A percentile compares a stretch with the other conserved stretches of the same genome.
These are phyloP conservation scores for Scolopax bukidnonensis DNA, from an alignment of 2,797 vertebrate genomes.

Conservation along the genomic window DNA sequence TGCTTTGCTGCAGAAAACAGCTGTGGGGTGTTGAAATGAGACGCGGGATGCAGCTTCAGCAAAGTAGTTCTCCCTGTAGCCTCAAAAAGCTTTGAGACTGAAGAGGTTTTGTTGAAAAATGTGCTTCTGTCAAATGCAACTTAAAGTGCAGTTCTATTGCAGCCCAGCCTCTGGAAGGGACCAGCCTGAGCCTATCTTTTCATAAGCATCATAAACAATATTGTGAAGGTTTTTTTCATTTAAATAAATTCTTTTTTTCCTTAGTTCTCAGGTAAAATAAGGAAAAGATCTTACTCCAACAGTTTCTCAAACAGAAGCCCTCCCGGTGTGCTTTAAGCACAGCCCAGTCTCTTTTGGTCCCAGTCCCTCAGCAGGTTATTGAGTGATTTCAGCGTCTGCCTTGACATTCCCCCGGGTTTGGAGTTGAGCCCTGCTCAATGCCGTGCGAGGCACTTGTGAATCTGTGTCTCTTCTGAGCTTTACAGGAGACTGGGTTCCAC, in stretches of 20 bases:
- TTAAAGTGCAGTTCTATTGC: not conserved
- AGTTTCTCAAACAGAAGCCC: not conserved
- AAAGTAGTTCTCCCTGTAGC: not conserved
- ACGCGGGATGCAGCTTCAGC: not conserved
- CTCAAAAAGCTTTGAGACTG: not conserved
- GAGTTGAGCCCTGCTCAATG: not conserved
- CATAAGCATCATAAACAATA: not conserved
- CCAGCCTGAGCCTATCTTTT: not conserved
- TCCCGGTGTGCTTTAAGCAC: not conserved
- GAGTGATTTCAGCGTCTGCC: not conserved
- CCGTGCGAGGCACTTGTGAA: accelerated
- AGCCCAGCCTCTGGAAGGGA: not conserved
- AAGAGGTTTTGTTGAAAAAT: not conserved
- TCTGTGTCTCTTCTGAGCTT: not conserved
- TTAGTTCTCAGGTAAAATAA: not conserved
- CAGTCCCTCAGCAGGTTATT: not conserved
- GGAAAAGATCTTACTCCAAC: not conserved
- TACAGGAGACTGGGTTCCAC: not conserved
- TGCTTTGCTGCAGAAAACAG: not conserved
- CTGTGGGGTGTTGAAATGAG: not conserved
- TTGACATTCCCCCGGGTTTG: not conserved
- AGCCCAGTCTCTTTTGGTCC: not conserved
- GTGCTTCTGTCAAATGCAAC: not conserved
- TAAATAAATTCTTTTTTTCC: not conserved
- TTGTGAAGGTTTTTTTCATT: not conserved